Evolutionary conservation across 2,888 invertebrate genomes (phyloP), one percentile per base, ranked within the genome.

Genomic region (Sarcophaga carnaria): DNA sequence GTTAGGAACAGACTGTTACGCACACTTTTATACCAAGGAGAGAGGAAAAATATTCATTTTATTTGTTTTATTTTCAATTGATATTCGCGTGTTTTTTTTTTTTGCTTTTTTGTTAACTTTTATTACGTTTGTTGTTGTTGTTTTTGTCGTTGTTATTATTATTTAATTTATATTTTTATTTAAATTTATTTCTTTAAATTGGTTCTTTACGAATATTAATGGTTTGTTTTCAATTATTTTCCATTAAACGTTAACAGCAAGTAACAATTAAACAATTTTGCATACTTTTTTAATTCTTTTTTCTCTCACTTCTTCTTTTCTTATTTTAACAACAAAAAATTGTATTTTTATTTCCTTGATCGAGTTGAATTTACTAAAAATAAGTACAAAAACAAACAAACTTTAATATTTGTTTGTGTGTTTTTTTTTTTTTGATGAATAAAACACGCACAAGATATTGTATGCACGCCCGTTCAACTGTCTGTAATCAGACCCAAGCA

Each of bases 61-160:
- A 81, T 84, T 84, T 87, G 84, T 81, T 87, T 87, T 84, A 84
- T 81, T 84, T 87, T 87, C 22, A 87, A 84, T 84, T 82, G 75
- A 72, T 79, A 76, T 87, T 87, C 76, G 87, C 79, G 75, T 84
- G 84, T 87, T 71, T 80, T 67, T 63, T 74, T 67, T 20, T 75
- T 66, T 74, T 71, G 22, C 22, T 54, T 45, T 59, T 67, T 80
- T 76, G 17, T 62, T 76, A 54, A 12, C 64, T 54, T 22, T 67
- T 47, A 22, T 63, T 76, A 37, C 10, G 54, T 17, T 54, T 54
- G 63, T 25, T 72, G 64, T 47, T 81, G 45, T 62, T 79, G 37
- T 59, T 37, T 5, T 54, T 22, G 11, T 49, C 12, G 47, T 49
- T 69, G 8, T 54, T 80, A 27, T 74, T 69, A 45, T 81, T 77